A percentile compares a stretch with the other conserved stretches of the same genome.
These are phyloP conservation scores for Brachionus paranguensis DNA, from an alignment of 1,140 invertebrate genomes.

Conservation along the genomic window DNA sequence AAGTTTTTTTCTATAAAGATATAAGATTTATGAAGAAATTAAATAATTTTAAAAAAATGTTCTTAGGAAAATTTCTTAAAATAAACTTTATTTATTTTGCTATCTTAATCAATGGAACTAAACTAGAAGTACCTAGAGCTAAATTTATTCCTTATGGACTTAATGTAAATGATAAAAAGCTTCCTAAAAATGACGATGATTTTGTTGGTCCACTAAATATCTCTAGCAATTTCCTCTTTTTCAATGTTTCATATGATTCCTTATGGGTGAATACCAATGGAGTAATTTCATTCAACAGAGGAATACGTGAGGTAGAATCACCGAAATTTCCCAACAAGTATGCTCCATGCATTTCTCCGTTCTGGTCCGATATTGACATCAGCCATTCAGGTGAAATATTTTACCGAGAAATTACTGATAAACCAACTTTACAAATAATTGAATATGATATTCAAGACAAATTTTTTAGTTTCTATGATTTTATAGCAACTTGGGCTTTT, in stretches of 20 bases:
- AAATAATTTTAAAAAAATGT: no score
- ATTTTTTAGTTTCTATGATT: neutral
- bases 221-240: neutral
- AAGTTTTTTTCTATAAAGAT: no score
- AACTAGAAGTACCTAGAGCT: neutral
- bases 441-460: neutral
- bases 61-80: no score
- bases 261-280: neutral
- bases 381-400: neutral
- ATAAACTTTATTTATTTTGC: neutral
- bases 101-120: neutral
- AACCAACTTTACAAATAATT: neutral
- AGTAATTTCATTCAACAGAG: neutral
- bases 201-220: neutral
- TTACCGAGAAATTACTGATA: neutral
- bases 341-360: neutral
- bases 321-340: neutral
- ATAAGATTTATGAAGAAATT: no score
- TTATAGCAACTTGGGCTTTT: constrained; percentile 1
- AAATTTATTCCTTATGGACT: neutral
- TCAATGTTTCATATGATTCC: neutral
- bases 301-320: neutral
- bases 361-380: neutral
- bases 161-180: neutral
- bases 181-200: neutral